Evolutionary conservation across 2,797 vertebrate genomes (phyloP).

Genomic region (Triplophysa yarkandensis): DNA sequence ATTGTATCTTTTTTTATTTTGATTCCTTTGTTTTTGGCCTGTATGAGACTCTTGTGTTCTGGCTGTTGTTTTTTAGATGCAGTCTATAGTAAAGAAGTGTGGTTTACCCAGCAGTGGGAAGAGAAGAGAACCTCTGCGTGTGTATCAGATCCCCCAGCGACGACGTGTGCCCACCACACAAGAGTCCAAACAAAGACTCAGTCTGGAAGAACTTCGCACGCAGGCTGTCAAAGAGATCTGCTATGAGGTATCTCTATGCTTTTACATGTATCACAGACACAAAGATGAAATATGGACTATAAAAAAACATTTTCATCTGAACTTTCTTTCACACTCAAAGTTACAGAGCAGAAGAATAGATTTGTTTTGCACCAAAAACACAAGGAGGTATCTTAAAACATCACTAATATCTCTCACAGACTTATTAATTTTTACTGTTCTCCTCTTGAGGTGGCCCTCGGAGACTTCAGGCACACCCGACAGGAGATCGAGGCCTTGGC

Average conservation of each 20-base stretch:
- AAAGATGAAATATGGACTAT: not conserved
- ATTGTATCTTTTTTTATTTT: too few relatives aligned
- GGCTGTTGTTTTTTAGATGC: conserved; percentile 59
- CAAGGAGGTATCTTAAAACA: too few relatives aligned
- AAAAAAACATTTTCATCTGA: too few relatives aligned
- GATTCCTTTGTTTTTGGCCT: too few relatives aligned
- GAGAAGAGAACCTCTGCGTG: conserved; percentile 71
- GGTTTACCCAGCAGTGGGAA: conserved; percentile 78
- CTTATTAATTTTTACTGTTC: not conserved
- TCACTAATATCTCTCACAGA: too few relatives aligned
- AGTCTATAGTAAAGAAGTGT: conserved; percentile 77
- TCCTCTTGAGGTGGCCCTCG: conserved; percentile 65
- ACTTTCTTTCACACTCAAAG: too few relatives aligned
- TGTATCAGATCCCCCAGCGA: conserved; percentile 79
- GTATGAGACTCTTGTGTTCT: not conserved
- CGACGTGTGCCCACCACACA: conserved; percentile 65
- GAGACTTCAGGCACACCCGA: conserved; percentile 83
- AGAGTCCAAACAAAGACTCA: conserved; percentile 66
- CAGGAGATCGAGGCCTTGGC: conserved; percentile 88
- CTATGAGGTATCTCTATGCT: conserved; percentile 48
- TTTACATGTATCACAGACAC: not conserved
- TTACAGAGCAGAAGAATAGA: too few relatives aligned
- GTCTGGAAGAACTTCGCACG: conserved; percentile 56
- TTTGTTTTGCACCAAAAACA: too few relatives aligned
- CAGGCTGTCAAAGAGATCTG: conserved; percentile 59